phyloP scores from a whole-genome alignment of 2,888 invertebrate genomes.

The Aleiodes alternator region DNA sequence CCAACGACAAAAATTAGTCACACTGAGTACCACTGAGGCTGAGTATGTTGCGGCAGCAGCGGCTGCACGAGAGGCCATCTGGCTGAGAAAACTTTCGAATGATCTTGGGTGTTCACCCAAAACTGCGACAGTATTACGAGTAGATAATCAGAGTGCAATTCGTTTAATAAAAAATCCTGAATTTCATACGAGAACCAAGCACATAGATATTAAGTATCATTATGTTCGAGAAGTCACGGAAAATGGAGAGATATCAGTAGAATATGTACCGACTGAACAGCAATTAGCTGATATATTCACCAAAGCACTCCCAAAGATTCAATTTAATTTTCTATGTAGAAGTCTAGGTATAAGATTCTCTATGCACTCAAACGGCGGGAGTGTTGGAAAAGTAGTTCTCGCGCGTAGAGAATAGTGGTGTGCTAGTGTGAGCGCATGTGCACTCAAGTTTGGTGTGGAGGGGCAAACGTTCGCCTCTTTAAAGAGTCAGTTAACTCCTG shows the following conservation, averaged over 20 bases:
- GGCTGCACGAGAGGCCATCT: slow-evolving; percentile 42
- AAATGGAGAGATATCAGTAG: slow-evolving; percentile 41
- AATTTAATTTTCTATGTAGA: neutral
- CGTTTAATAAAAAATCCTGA: slow-evolving; percentile 49
- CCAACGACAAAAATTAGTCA: slow-evolving; percentile 45
- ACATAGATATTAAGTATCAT: slow-evolving; percentile 51
- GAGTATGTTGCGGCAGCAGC: slow-evolving; percentile 46
- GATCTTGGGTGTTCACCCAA: slow-evolving; percentile 39
- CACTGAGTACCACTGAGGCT: slow-evolving; percentile 47
- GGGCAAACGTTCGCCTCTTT: too few relatives aligned
- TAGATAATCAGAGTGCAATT: slow-evolving; percentile 54
- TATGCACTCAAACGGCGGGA: neutral
- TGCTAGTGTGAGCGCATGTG: too few relatives aligned
- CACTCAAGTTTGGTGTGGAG: too few relatives aligned
- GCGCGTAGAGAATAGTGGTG: too few relatives aligned
- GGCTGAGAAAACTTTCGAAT: slow-evolving; percentile 42
- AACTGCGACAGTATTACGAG: slow-evolving; percentile 28
- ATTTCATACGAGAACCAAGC: slow-evolving; percentile 53
- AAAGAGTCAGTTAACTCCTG: too few relatives aligned
- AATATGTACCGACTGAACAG: slow-evolving; percentile 41
- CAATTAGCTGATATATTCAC: slow-evolving; percentile 53
- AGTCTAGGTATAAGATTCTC: neutral
- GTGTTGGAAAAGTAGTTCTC: slow-evolving; percentile 6
- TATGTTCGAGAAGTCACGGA: slow-evolving; percentile 43
- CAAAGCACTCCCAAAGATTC: slow-evolving; percentile 36